These are phyloP conservation scores for Puma concolor DNA, from an alignment of 2,113 vertebrate species.

Conservation along the genomic window DNA sequence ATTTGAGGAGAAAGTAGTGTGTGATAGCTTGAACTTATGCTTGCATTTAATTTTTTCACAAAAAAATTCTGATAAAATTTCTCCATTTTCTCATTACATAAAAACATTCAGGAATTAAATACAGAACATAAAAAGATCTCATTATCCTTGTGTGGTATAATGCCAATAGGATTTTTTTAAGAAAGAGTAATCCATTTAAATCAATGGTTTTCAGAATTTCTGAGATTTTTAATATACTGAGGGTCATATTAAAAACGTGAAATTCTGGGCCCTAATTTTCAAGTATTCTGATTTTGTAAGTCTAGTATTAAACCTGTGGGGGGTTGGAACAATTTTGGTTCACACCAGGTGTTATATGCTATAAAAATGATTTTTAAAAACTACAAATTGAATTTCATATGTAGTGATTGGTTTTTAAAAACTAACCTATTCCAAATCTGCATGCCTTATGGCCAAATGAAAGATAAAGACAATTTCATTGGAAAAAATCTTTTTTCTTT, in stretches of 20 bases:
- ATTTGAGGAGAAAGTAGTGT: neutral
- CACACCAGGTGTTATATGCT: neutral
- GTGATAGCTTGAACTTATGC: neutral
- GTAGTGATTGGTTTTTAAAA: constrained; percentile 10
- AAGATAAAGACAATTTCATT: neutral
- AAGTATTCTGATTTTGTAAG: constrained; percentile 37
- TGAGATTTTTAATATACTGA: neutral
- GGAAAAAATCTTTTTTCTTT: neutral
- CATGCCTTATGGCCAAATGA: neutral
- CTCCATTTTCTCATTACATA: constrained; percentile 11
- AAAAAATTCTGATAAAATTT: neutral
- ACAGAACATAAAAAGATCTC: neutral
- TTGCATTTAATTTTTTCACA: neutral
- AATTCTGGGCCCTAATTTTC: neutral
- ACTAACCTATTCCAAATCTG: neutral
- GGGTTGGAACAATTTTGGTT: neutral
- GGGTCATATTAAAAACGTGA: neutral
- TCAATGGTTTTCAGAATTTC: neutral
- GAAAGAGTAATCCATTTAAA: constrained; percentile 11
- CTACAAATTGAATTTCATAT: neutral
- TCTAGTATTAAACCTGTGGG: neutral
- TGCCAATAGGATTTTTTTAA: neutral
- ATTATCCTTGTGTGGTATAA: neutral
- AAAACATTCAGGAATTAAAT: constrained; percentile 2
- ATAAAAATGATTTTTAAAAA: neutral